Conservation (phyloP, 2,888 invertebrate species). For the Achlya flavicornis region DNA sequence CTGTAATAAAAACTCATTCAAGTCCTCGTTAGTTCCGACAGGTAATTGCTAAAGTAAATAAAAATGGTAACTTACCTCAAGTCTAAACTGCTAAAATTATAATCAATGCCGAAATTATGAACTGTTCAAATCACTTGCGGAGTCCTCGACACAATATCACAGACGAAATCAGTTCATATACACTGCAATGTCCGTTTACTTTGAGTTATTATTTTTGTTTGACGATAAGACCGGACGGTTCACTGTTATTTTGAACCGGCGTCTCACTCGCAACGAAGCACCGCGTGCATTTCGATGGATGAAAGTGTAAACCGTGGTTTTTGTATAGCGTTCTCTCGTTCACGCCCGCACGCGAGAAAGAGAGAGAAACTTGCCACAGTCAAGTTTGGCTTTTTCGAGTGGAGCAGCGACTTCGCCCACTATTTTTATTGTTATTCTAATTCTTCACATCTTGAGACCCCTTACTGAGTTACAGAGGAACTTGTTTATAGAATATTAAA, state of each 20-base stretch:
- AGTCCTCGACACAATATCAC: slow-evolving; percentile 42
- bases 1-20: not conserved
- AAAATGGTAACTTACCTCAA: slow-evolving; percentile 23
- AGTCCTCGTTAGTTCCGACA: not conserved
- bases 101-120: slow-evolving; percentile 7
- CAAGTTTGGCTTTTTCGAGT: slow-evolving; percentile 63
- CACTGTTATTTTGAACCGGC: slow-evolving; percentile 71
- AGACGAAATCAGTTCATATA: slow-evolving; percentile 50
- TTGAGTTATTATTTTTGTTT: slow-evolving; percentile 64
- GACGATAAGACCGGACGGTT: slow-evolving; percentile 64
- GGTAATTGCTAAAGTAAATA: slow-evolving; percentile 6
- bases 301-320: slow-evolving; percentile 82
- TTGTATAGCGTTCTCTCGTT: slow-evolving; percentile 79
- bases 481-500: slow-evolving; percentile 26
- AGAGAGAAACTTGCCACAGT: slow-evolving; percentile 53
- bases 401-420: slow-evolving; percentile 74
- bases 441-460: slow-evolving; percentile 46
- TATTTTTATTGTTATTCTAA: slow-evolving; percentile 71
- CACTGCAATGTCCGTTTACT: slow-evolving; percentile 52
- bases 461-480: slow-evolving; percentile 26
- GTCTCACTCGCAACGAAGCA: slow-evolving; percentile 72
- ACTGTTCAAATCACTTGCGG: slow-evolving; percentile 37
- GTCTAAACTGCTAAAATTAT: slow-evolving; percentile 22
- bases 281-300: slow-evolving; percentile 82
- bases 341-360: slow-evolving; percentile 53